Base-by-base conservation (phyloP, 2,113 vertebrate genomes). In the Solea senegalensis region DNA sequence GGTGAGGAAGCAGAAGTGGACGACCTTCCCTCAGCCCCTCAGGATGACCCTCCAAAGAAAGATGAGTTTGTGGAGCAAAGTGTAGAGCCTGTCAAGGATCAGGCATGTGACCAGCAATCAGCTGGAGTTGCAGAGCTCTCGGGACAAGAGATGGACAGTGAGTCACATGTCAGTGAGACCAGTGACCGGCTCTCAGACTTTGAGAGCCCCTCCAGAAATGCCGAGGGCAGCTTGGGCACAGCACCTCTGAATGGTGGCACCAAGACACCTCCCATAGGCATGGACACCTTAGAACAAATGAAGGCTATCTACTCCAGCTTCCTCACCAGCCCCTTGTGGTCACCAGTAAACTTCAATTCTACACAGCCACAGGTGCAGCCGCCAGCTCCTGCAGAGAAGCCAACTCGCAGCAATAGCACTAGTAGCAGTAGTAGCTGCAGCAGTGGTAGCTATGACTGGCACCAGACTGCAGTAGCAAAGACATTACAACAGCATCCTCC, bases 301-400 rank as follows among this genome's bases (percentile, higher is more conserved):
- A 99, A 98, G 90, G 96, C 97, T 0, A 96, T 99, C 57, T 99
- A 99, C 86, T 96, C 97, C 69, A 98, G 96, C 91, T 98, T 99
- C 82, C 94, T 99, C 27, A 97, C 96, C 72, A 97, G 95, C 83
- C 97, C 98, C 27, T 96, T 98, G 86, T 99, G 97, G 97, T 97
- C 97, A 48, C 96, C 94, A 34, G 93, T 98, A 83, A 97, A 93
- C 83, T 90, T 98, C 86, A 96, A 95, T 80, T 94, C 96, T 79
- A 93, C 88, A 0, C 74, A 65, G 1, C 69, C 84, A 21, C 90
- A 80, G 77, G 39, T 51, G 0, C 88, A 78, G 45, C 54, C 94
- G 70, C 92, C 93, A 56, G 90, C 94, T 0, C 84, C 95, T n/a
- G 83, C 94, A 0, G 96, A 97, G 66, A 96, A 95, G 72, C 94